Percentiles rank a stretch among this genome's conserved stretches.
Conservation (phyloP, 2,797 vertebrate species). For the Ctenopoma kingsleyae region DNA sequence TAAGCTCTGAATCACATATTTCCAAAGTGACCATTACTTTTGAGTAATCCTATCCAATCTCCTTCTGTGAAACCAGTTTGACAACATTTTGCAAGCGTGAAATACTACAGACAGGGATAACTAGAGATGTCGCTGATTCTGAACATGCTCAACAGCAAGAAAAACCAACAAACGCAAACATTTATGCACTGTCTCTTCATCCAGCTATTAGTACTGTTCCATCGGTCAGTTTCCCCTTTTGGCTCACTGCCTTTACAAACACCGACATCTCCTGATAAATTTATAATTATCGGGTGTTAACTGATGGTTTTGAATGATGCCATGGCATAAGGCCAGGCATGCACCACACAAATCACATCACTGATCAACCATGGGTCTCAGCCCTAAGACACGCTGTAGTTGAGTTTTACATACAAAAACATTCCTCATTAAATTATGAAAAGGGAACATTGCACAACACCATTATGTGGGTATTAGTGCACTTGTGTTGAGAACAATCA, state of each 20-base stretch:
- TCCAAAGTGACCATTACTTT: neutral
- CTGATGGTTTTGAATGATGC: conserved; percentile 69
- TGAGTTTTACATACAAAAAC: conserved; percentile 55
- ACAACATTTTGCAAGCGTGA: conserved; percentile 15
- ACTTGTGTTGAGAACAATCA: conserved; percentile 28
- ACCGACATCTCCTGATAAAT: conserved; percentile 37
- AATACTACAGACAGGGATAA: too few species aligned
- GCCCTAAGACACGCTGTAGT: conserved; percentile 58
- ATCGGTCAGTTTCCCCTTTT: conserved; percentile 38
- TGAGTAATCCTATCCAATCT: neutral
- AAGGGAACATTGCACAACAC: conserved; percentile 68
- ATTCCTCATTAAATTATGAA: conserved; percentile 70
- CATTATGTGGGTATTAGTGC: conserved; percentile 49
- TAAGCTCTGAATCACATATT: neutral
- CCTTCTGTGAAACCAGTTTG: conserved; percentile 4
- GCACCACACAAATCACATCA: conserved; percentile 56
- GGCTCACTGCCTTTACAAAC: conserved; percentile 44
- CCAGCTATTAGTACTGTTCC: conserved; percentile 6
- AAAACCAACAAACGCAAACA: conserved; percentile 28
- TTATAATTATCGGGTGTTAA: conserved; percentile 59
- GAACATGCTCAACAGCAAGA: neutral
- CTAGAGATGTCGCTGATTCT: neutral
- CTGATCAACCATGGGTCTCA: conserved; percentile 49
- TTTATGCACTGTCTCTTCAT: conserved; percentile 13
- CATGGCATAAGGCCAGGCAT: conserved; percentile 57